Evolutionary conservation across 2,113 vertebrate species (phyloP), one percentile per base, ranked within the genome.

Genomic region (Orientallactaga bullata): DNA sequence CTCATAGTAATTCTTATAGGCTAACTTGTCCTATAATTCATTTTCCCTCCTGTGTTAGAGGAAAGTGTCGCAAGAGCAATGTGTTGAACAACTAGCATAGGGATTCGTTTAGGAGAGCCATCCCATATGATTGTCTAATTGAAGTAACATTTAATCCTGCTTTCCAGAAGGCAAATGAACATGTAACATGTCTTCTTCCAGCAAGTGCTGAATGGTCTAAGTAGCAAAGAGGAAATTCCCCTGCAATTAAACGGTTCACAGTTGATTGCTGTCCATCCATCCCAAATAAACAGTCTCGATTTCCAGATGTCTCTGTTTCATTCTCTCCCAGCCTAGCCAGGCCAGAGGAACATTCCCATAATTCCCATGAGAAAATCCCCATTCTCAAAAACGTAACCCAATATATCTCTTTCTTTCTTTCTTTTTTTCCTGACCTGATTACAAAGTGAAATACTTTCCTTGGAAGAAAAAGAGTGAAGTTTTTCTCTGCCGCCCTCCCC

Each of bases 231-330:
- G 74, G 55, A 97, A 93, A 95, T 96, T 92, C 73, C 74, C 85
- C 55, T 81, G 60, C 60, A 95, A 94, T 97, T 94, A 95, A 95
- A 78, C 85, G 87, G 77, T 93, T 96, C 66, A 68, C 73, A 88
- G 80, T 89, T 96, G 89, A 95, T 92, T 95, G 91, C 96, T 89
- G 84, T 95, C 95, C 23, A 9, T 87, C 51, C 85, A 94, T 66
- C 51, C 80, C 88, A 85, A 95, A 83, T 71, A 83, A 95, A 93
- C 55, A 94, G 60, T 65, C 61, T 87, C 79, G 66, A 85, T 51
- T 95, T 95, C 93, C 97, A 97, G 93, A 96, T 97, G 96, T 95
- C 91, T 96, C 96, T 91, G 80, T 91, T 94, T 95, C 87, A 87
- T 42, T 71, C 28, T 47, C 39, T 92, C 84, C 51, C 76, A 93